A percentile compares a stretch with the other conserved stretches of the same genome.
Conservation (phyloP, 2,888 invertebrate species). For the Drosophila recens region DNA sequence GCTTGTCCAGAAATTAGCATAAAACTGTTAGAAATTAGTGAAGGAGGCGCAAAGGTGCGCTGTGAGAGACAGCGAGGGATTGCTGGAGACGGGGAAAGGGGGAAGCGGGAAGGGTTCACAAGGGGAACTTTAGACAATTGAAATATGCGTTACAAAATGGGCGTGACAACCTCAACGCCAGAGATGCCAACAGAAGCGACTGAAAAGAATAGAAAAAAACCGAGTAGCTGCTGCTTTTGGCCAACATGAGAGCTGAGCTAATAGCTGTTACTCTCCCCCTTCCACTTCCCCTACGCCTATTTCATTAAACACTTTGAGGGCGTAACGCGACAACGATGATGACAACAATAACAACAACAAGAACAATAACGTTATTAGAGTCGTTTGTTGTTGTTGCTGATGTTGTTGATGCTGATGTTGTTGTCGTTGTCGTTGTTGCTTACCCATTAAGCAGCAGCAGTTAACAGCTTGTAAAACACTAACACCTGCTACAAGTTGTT, state of each 20-base stretch:
- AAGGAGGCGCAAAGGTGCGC: slow-evolving; percentile 22
- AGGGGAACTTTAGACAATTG: slow-evolving; percentile 51
- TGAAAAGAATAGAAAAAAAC: background rate
- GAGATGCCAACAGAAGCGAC: slow-evolving; percentile 12
- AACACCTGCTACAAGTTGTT: slow-evolving; percentile 72
- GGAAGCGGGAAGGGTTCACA: background rate
- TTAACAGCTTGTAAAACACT: slow-evolving; percentile 79
- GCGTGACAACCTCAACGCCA: slow-evolving; percentile 6
- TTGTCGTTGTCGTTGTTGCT: slow-evolving; percentile 27
- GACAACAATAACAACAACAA: slow-evolving; percentile 24
- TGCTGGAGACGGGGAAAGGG: background rate
- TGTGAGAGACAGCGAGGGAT: background rate
- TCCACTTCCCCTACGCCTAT: slow-evolving; percentile 8
- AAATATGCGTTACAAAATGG: slow-evolving; percentile 47
- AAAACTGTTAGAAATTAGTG: slow-evolving; percentile 73
- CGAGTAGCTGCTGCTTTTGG: background rate
- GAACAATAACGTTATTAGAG: slow-evolving; percentile 14
- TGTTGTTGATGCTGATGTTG: slow-evolving; percentile 19
- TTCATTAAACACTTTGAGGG: slow-evolving; percentile 45
- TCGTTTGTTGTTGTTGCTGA: slow-evolving; percentile 21
- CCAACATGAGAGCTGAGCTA: background rate
- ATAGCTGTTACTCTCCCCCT: background rate
- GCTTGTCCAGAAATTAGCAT: slow-evolving; percentile 67
- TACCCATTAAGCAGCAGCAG: slow-evolving; percentile 72
- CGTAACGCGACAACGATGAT: slow-evolving; percentile 55